Conservation (phyloP, 2,888 invertebrate genomes). For the Rhagonycha lutea region DNA sequence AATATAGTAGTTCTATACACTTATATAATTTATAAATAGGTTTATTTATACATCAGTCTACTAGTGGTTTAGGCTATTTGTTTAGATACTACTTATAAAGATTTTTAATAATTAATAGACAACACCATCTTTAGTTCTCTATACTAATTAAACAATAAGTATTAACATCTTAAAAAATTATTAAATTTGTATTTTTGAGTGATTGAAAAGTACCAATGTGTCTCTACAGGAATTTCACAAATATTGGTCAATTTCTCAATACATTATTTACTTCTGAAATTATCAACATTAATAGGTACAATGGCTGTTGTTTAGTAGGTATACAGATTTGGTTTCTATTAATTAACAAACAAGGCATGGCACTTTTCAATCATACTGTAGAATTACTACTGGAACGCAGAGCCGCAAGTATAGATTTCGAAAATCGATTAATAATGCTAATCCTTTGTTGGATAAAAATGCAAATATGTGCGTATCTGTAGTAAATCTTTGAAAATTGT, state of each 20-base stretch:
- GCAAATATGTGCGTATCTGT: neutral
- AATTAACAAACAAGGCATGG: neutral
- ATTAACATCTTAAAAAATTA: neutral
- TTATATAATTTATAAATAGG: conserved; percentile 25
- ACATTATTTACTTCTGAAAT: neutral
- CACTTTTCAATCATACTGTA: neutral
- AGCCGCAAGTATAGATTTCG: too few species aligned
- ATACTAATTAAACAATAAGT: neutral
- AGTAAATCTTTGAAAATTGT: neutral
- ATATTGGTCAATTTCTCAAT: neutral
- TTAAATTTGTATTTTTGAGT: neutral
- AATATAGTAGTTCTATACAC: conserved; percentile 34
- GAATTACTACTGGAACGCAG: too few species aligned
- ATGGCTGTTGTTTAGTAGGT: neutral
- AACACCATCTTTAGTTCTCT: neutral
- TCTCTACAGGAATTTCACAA: neutral
- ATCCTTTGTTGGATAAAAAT: neutral
- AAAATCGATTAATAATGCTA: neutral
- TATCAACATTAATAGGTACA: neutral
- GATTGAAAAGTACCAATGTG: neutral
- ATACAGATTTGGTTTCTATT: neutral
- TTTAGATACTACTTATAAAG: conserved; percentile 3
- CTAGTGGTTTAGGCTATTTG: conserved; percentile 15
- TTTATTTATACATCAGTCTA: conserved; percentile 33
- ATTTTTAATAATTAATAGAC: conserved; percentile 1